Conservation (phyloP, 2,888 invertebrate genomes). For the Lutraria lutraria region DNA sequence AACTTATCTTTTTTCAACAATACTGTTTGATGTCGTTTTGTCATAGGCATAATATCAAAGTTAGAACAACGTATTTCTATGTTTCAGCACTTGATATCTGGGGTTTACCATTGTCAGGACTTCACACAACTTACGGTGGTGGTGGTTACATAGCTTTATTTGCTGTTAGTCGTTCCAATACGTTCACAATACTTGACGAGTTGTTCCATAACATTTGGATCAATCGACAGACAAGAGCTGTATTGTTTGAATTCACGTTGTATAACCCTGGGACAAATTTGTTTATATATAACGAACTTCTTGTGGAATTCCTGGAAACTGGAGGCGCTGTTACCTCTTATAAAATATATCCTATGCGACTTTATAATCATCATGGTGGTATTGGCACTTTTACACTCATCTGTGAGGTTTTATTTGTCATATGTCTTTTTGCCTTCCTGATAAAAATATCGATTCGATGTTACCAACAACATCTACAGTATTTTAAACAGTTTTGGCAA, state of each 20-base stretch:
- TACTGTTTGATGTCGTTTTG: background rate
- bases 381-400: conserved; percentile 61
- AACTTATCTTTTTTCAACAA: background rate
- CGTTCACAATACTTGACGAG: conserved; percentile 71
- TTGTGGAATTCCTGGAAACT: conserved; percentile 69
- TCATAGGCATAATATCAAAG: background rate
- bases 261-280: conserved; percentile 79
- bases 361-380: conserved; percentile 61
- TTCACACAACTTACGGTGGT: conserved; percentile 72
- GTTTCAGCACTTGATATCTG: conserved; percentile 69
- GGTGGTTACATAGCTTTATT: conserved; percentile 79
- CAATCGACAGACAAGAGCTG: conserved; percentile 78
- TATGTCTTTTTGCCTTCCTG: conserved; percentile 55
- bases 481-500: conserved; percentile 68
- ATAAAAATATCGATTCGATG: conserved; percentile 58
- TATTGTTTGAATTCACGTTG: conserved; percentile 81
- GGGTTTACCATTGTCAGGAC: conserved; percentile 74
- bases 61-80: background rate
- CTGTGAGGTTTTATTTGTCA: conserved; percentile 66
- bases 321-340: conserved; percentile 66
- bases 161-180: conserved; percentile 69
- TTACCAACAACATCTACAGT: conserved; percentile 54
- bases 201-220: conserved; percentile 74
- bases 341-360: conserved; percentile 59
- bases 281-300: conserved; percentile 76